A percentile compares a stretch with the other conserved stretches of the same genome.
Evolutionary conservation across 2,888 invertebrate genomes (phyloP).

Genomic region (Carabus problematicus): DNA sequence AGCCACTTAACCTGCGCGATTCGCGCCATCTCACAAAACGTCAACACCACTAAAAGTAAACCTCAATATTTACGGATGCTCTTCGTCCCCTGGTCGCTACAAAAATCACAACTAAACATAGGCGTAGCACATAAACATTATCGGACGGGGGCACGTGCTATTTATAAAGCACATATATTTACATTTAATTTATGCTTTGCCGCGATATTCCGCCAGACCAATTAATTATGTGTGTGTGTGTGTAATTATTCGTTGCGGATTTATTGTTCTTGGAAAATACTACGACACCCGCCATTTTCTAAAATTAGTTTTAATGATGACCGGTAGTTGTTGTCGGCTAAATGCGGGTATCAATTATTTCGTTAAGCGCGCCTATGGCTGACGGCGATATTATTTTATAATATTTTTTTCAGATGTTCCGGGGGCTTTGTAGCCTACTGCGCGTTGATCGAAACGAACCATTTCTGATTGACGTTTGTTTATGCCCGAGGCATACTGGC

Average conservation of each 20-base stretch:
- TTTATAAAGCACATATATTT: constrained; percentile 25
- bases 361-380: not conserved
- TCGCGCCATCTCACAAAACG: too few species aligned
- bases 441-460: too few species aligned
- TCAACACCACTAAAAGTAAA: too few species aligned
- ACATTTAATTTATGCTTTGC: constrained; percentile 20
- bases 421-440: too few species aligned
- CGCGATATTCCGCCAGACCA: constrained; percentile 7
- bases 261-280: constrained; percentile 22
- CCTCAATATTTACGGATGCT: not conserved
- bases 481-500: too few species aligned
- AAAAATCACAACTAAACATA: not conserved
- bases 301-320: constrained; percentile 23
- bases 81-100: not conserved
- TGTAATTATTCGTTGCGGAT: constrained; percentile 23
- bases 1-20: too few species aligned
- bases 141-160: constrained; percentile 7
- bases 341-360: constrained; percentile 19
- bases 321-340: not conserved
- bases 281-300: constrained; percentile 13
- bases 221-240: constrained; percentile 16
- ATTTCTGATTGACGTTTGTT: too few species aligned
- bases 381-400: constrained; percentile 1
- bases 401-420: constrained; percentile 8
- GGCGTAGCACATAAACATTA: not conserved